phyloP scores from a whole-genome alignment of 1,140 invertebrate genomes.

The Heliconius melpomene region DNA sequence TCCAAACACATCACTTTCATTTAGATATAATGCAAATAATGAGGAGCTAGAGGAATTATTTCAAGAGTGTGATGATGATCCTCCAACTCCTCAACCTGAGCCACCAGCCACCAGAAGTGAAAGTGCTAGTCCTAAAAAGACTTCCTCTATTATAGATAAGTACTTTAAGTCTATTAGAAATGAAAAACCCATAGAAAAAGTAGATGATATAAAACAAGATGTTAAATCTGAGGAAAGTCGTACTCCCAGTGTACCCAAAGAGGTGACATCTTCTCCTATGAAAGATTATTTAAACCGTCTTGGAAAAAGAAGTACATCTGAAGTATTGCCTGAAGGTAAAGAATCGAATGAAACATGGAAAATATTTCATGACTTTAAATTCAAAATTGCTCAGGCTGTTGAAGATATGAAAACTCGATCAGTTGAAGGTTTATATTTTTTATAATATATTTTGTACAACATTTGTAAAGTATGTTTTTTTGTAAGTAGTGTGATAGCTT shows the following conservation, averaged over 20 bases:
- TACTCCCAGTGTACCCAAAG: conserved; percentile 53
- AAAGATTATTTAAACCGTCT: conserved; percentile 78
- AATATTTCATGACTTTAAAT: conserved; percentile 79
- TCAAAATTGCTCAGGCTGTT: conserved; percentile 79
- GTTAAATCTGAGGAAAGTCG: conserved; percentile 56
- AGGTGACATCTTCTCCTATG: conserved; percentile 77
- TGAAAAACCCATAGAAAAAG: conserved; percentile 69
- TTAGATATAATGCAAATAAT: conserved; percentile 87
- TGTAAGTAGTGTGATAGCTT: background rate
- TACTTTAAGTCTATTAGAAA: conserved; percentile 77
- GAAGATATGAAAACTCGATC: conserved; percentile 79
- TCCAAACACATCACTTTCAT: conserved; percentile 84
- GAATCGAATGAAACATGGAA: conserved; percentile 79
- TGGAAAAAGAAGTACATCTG: conserved; percentile 70
- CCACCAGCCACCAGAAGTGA: conserved; percentile 57
- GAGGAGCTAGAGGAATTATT: conserved; percentile 87
- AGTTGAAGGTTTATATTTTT: conserved; percentile 60
- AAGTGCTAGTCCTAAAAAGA: conserved; percentile 73
- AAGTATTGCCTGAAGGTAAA: conserved; percentile 65
- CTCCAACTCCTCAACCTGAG: conserved; percentile 77
- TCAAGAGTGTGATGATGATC: conserved; percentile 83
- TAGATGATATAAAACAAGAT: conserved; percentile 64
- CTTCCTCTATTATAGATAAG: conserved; percentile 75
- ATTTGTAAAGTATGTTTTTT: background rate
- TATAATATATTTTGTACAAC: background rate